Evolutionary conservation across 2,888 invertebrate species (phyloP), one percentile per base, ranked within the genome.

Genomic region (Caenorhabditis imperialis): DNA sequence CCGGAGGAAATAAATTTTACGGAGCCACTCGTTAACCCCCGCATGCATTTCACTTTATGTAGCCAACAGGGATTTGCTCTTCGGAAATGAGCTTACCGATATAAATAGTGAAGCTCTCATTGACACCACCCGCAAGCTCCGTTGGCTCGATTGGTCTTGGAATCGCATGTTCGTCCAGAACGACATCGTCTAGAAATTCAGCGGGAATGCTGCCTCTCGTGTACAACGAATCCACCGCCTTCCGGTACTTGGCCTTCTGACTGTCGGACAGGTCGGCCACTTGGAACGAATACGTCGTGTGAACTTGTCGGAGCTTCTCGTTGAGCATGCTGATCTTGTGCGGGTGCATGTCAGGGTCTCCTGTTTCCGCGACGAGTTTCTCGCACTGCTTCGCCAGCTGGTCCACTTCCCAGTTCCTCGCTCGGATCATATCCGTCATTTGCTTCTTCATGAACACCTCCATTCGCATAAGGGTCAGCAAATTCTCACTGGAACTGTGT

Each of bases 101-200:
- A 62, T 84, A 85, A 57, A 86, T 83, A 30, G 86, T 85, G 57
- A 85, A 86, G 50, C 85, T 84, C 55, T 86, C 86, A 42, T 85
- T 82, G 20, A 82, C 58, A n/a, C 73, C 76, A 12, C 55, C 57
- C 23, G 48, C 42, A 22, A 25, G 27, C n/a, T n/a, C 57, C n/a
- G 33, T 53, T 40, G 51, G 42, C 42, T 16, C 53, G 10, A 37
- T 35, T 20, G 55, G 45, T 20, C 58, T 37, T 22, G 62, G 55
- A 25, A 57, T 48, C 14, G 47, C n/a, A 18, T 69, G 12, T 1
- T 69, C 63, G 22, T 75, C 75, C 2, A 70, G 33, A 14, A 61
- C 33, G 10, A 72, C 74, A 25, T 79, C 79, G 8, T 77, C 71
- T 0, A 77, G 42, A 10, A 79, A 35, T n/a, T 75, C 70, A 4